Base-by-base conservation (phyloP, 2,797 vertebrate species). In the Spinibarbus caldwelli region DNA sequence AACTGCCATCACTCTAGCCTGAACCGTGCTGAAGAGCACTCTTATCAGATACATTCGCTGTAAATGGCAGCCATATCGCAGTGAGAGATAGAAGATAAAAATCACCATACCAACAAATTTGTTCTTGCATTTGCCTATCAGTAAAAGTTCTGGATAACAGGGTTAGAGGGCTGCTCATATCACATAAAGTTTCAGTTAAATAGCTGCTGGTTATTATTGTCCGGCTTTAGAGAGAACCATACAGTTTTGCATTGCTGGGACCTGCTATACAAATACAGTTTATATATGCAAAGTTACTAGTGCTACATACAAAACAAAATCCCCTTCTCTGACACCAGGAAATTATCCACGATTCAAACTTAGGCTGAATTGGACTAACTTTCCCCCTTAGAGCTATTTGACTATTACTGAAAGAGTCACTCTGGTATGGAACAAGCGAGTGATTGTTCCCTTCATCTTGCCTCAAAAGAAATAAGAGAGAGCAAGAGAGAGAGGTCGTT, bases 211-310 rank as follows among this genome's bases (percentile, higher is more conserved):
- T 85, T 87, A 79, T 90, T 91, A 86, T 91, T 91, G 90, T 89
- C 82, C 86, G 26, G 52, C 34, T 64, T 62, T 36, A 45, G 62
- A 86, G 77, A 5, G 45, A 38, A 78, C 47, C 83, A 59, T 79
- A 52, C 82, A 78, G 89, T 82, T 95, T 96, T 95, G 94, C 94
- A 95, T 95, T 88, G 90, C 90, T 89, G 88, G 52, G 79, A 90
- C 87, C 80, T 88, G 45, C 80, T 90, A 94, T 93, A 94, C 91
- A 95, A 94, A 94, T 93, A 64, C 75, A 90, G 87, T 86, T 91
- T 87, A 87, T 89, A 59, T 88, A 95, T 95, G 93, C 92, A 95
- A 95, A 95, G 77, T 85, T 77, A 73, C 59, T 73, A 77, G 77
- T 66, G 78, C 66, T 70, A 21, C n/a, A 62, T 81, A 71, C 38